Base-by-base conservation (phyloP, 2,797 vertebrate species). In the Coregonus suidteri region DNA sequence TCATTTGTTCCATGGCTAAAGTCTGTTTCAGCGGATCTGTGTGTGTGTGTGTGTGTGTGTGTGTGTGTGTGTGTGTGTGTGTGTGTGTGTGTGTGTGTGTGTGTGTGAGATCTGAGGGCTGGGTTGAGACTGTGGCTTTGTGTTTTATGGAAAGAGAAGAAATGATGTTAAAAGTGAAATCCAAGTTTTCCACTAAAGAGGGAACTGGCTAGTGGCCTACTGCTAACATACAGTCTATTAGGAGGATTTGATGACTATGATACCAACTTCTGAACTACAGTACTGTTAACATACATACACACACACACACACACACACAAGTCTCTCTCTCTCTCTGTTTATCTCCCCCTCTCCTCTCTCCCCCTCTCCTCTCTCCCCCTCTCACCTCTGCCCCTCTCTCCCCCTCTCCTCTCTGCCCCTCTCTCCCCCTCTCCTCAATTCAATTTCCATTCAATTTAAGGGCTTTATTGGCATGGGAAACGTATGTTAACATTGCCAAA, bases 121-220 rank as follows among this genome's bases (percentile, higher is more conserved):
- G 88, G 84, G 88, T 91, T 88, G 88, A 92, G 91, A 90, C 92
- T 91, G 90, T 83, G 92, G 93, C 89, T 94, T 92, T 93, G 92
- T 93, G 88, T 91, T 91, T 88, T 92, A 86, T 91, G 91, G 91
- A 93, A 84, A 87, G 85, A 85, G 65, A 79, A 83, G 87, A 83
- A 82, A 74, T 41, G 25, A 81, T 75, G 81, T 84, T 91, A 83
- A 83, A 80, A 90, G 82, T 80, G 84, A 91, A 89, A 87, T 89
- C 86, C 86, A 90, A 92, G 93, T 93, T 94, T 94, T 93, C 92
- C 93, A 91, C 85, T 83, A 79, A 82, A 86, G 79, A 87, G 85
- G 74, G 88, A 90, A 88, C 85, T 83, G 71, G 81, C 79, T 81
- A 72, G 54, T 70, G 67, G 35, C 65, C 76, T 30, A 62, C 76